Conservation (phyloP, 1,140 invertebrate genomes). For the Nixonia krombeini region DNA sequence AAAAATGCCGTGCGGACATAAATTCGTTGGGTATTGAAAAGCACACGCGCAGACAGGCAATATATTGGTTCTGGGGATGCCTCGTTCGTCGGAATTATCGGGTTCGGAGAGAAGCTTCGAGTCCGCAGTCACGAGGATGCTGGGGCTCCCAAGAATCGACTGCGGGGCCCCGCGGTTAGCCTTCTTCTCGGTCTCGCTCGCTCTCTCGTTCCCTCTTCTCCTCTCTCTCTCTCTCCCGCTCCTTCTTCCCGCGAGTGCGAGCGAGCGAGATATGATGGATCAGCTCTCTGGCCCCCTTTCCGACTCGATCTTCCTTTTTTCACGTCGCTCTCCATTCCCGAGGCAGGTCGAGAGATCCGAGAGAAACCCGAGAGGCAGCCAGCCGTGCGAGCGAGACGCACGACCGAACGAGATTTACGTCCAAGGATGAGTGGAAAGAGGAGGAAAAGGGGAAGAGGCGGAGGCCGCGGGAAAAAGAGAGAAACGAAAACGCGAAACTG, state of each 20-base stretch:
- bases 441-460: constrained; percentile 21
- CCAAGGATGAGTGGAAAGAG: constrained; percentile 18
- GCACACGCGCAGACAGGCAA: constrained; percentile 31
- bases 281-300: constrained; percentile 47
- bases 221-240: constrained; percentile 23
- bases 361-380: constrained; percentile 22
- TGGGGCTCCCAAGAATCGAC: constrained; percentile 20
- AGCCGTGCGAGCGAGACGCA: neutral
- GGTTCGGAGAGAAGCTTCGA: constrained; percentile 16
- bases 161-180: constrained; percentile 3
- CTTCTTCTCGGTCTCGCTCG: too few species aligned
- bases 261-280: constrained; percentile 45
- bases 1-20: constrained; percentile 30
- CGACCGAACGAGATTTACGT: constrained; percentile 35
- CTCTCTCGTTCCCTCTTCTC: constrained; percentile 28
- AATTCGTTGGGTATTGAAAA: constrained; percentile 42
- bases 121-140: constrained; percentile 23
- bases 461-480: constrained; percentile 26
- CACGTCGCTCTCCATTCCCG: constrained; percentile 10
- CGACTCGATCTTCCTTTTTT: constrained; percentile 32
- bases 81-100: constrained; percentile 33
- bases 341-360: constrained; percentile 13
- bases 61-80: constrained; percentile 38
- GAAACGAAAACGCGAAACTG: constrained; percentile 38
- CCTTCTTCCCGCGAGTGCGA: constrained; percentile 29